phyloP scores from a whole-genome alignment of 1,140 invertebrate genomes.

The Tetramorium parvispinum region DNA sequence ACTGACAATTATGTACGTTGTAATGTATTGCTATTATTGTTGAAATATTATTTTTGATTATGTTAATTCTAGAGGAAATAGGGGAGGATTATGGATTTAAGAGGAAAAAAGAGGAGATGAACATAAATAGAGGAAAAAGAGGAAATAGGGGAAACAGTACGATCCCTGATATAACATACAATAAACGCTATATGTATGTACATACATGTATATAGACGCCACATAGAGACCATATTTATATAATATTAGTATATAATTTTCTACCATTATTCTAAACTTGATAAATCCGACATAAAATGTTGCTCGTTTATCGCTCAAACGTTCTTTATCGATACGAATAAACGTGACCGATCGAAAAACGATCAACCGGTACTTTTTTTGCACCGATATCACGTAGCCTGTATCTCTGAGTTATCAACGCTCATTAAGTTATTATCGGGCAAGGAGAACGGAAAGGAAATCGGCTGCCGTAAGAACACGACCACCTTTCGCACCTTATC shows the following conservation, averaged over 20 bases:
- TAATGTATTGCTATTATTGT: too few relatives aligned
- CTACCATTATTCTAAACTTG: background rate
- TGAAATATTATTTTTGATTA: too few relatives aligned
- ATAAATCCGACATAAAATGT: background rate
- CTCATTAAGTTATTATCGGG: slow-evolving; percentile 46
- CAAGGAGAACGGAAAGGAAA: background rate
- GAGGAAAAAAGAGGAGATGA: too few relatives aligned
- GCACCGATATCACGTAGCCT: background rate
- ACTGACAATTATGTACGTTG: background rate
- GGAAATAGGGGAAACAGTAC: too few relatives aligned
- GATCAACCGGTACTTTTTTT: background rate
- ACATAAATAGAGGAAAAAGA: too few relatives aligned
- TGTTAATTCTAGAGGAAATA: too few relatives aligned
- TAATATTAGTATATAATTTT: background rate
- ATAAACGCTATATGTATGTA: too few relatives aligned
- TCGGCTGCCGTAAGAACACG: slow-evolving; percentile 7
- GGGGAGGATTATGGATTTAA: too few relatives aligned
- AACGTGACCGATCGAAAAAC: background rate
- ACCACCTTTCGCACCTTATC: slow-evolving; percentile 44
- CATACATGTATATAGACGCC: too few relatives aligned
- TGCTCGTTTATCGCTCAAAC: background rate
- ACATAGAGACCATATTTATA: too few relatives aligned
- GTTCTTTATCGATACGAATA: slow-evolving; percentile 3
- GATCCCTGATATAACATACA: too few relatives aligned
- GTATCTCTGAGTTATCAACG: slow-evolving; percentile 13